Evolutionary conservation across 2,888 invertebrate species (phyloP).

Genomic region (Zonitis immaculata): DNA sequence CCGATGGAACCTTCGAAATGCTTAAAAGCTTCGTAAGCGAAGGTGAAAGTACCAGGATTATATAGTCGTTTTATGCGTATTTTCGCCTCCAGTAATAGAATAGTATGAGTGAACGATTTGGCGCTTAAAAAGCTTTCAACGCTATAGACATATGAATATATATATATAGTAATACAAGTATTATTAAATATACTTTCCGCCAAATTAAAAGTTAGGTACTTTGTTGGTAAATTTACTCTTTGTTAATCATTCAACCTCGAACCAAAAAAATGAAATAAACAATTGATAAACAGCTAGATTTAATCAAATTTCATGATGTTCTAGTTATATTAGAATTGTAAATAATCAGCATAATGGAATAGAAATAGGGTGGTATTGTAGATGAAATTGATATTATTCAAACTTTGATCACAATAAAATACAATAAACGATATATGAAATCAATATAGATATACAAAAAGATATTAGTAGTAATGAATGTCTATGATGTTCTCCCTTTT

Average conservation of each 20-base stretch:
- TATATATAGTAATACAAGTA: constrained; percentile 21
- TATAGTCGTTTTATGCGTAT: constrained; percentile 31
- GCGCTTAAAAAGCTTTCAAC: constrained; percentile 38
- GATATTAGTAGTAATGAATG: constrained; percentile 33
- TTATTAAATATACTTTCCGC: constrained; percentile 25
- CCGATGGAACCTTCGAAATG: constrained; percentile 35
- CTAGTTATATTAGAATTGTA: too few species aligned
- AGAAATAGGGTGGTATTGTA: not conserved
- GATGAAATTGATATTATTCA: not conserved
- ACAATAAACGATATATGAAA: constrained; percentile 4
- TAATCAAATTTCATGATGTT: too few species aligned
- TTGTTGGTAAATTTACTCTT: too few species aligned
- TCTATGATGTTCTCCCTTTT: constrained; percentile 23
- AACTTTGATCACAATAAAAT: not conserved
- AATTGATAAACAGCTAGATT: too few species aligned
- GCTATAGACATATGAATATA: too few species aligned
- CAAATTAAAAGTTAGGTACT: constrained; percentile 24
- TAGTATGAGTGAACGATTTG: constrained; percentile 32
- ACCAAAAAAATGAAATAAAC: too few species aligned
- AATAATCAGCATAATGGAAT: not conserved
- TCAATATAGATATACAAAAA: constrained; percentile 32
- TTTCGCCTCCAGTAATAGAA: constrained; percentile 30
- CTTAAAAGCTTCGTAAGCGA: constrained; percentile 36
- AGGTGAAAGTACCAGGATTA: constrained; percentile 39
- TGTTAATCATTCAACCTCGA: too few species aligned